Percentiles rank a stretch among this genome's conserved stretches.
Evolutionary conservation across 2,797 vertebrate species (phyloP).

Genomic region (Acanthiza pusilla): DNA sequence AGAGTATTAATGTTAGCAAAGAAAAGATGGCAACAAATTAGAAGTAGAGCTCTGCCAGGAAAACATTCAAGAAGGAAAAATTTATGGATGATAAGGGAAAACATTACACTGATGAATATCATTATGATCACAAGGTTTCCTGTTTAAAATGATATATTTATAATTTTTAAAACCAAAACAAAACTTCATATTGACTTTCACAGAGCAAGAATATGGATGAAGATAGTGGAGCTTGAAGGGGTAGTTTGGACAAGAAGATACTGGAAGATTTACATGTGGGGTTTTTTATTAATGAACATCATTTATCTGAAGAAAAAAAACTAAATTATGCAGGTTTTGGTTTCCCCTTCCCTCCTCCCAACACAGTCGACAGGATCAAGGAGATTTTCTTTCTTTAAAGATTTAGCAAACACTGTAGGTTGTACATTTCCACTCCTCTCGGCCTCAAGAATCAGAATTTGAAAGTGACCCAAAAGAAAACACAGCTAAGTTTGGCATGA

Average conservation of each 20-base stretch:
- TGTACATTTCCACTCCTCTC: not conserved
- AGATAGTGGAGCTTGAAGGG: not conserved
- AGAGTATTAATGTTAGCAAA: conserved; percentile 23
- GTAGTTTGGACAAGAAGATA: not conserved
- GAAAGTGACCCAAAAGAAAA: not conserved
- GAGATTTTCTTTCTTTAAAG: not conserved
- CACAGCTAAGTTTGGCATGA: not conserved
- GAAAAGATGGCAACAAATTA: conserved; percentile 13
- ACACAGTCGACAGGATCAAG: not conserved
- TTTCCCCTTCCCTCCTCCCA: fast-evolving
- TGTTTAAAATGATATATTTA: not conserved
- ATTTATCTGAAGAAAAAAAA: not conserved
- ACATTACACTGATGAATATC: not conserved
- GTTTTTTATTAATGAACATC: not conserved
- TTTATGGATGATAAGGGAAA: not conserved
- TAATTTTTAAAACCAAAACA: not conserved
- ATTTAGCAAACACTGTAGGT: not conserved
- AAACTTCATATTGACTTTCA: not conserved
- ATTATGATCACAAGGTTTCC: not conserved
- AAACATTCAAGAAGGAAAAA: not conserved
- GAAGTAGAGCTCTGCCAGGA: not conserved
- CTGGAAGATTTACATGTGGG: not conserved
- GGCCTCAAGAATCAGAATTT: not conserved
- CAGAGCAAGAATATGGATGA: not conserved
- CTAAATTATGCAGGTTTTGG: not conserved